Base-by-base conservation (phyloP, 2,888 invertebrate genomes). In the Panorpa germanica region DNA sequence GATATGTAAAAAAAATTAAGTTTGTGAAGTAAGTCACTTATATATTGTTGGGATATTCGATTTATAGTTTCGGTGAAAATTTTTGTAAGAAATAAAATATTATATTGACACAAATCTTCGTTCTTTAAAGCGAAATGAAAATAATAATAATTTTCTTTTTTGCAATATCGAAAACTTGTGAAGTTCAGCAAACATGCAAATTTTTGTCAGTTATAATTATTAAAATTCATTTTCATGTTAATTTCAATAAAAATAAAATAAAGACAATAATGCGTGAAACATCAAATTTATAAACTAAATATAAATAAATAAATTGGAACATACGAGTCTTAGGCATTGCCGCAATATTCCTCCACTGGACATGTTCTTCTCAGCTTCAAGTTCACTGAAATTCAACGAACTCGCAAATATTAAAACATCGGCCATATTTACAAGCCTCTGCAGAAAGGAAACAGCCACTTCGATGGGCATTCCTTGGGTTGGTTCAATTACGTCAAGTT, bases 321-420 rank as follows among this genome's bases (percentile, higher is more conserved):
- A 63, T 52, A 78, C 86, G 65, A 98, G 60, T 52, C 98, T 63
- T 35, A 99, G 65, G 51, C 96, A 95, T 57, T 99, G 98, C 33
- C 98, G 59, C 32, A 98, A 59, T 42, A 98, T 98, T 26, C 96
- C 96, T n/a, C 98, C 98, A 44, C 86, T 85, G 28, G 93, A 91
- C 96, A 99, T 98, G 52, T 96, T 98, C 59, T 98, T 99, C 59
- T 98, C 98, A 1, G 93, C 88, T 57, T 98, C 98, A 25, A 98
- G 59, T 54, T 99, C 98, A 15, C 85, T 85, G 48, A 99, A 96
- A 62, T 91, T 95, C 34, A 96, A 65, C 3, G 93, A 90, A 46
- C 91, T 93, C 34, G 96, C 93, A 60, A 99, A 96, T 43, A 98
- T 91, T 17, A 98, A 69, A 25, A 96, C 91, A 49, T 99, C 98